Evolutionary conservation across 2,888 invertebrate species (phyloP).

Genomic region (Chalcosyrphus nemorum): DNA sequence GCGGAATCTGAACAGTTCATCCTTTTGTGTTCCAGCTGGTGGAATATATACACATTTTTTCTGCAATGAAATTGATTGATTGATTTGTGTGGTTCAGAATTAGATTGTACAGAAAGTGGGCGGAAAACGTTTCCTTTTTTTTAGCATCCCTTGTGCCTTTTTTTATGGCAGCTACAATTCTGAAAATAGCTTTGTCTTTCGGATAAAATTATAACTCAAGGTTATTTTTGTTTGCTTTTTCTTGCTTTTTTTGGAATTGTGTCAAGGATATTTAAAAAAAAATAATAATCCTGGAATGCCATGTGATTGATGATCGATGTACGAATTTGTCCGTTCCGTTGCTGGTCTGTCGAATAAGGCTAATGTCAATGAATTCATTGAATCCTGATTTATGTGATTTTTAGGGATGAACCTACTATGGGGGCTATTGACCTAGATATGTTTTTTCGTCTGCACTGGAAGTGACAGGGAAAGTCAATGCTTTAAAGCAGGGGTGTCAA

Average conservation of each 20-base stretch:
- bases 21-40: background rate
- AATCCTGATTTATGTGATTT: conserved; percentile 9
- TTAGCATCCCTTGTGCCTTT: background rate
- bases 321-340: background rate
- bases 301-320: conserved; percentile 12
- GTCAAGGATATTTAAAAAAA: conserved; percentile 20
- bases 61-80: background rate
- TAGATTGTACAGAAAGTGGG: background rate
- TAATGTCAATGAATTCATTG: background rate
- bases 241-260: background rate
- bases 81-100: background rate
- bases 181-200: background rate
- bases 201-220: background rate
- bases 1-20: conserved; percentile 1
- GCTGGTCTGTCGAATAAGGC: background rate
- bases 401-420: background rate
- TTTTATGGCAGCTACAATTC: background rate
- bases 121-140: background rate
- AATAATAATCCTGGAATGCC: background rate
- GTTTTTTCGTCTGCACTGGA: background rate
- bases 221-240: conserved; percentile 2
- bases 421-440: conserved; percentile 1
- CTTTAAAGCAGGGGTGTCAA: no score
- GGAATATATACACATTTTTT: background rate
- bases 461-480: background rate